phyloP scores from a whole-genome alignment of 2,113 vertebrate genomes.

The Oryctolagus cuniculus region DNA sequence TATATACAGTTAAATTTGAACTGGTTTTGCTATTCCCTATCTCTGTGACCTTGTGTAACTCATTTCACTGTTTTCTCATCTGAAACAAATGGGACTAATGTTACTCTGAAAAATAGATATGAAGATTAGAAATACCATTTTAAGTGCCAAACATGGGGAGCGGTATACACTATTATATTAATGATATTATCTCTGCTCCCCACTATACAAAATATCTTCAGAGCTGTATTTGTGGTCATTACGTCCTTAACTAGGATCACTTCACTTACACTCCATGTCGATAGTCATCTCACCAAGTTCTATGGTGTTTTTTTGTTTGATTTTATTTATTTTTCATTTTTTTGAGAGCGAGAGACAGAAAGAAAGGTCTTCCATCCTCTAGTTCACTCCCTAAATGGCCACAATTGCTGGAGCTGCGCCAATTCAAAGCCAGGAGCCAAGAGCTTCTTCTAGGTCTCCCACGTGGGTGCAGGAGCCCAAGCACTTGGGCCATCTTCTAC shows the following conservation, averaged over 20 bases:
- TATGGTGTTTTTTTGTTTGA: not conserved
- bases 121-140: not conserved
- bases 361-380: too few relatives aligned
- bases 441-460: too few relatives aligned
- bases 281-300: not conserved
- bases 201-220: slow-evolving; percentile 2
- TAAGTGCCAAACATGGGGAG: not conserved
- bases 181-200: not conserved
- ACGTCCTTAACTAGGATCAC: slow-evolving; percentile 8
- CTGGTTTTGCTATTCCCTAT: slow-evolving; percentile 4
- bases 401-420: too few relatives aligned
- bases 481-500: too few relatives aligned
- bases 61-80: slow-evolving; percentile 36
- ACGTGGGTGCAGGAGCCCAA: too few relatives aligned
- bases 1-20: slow-evolving; percentile 29
- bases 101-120: not conserved
- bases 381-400: too few relatives aligned
- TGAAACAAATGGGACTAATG: slow-evolving; percentile 20
- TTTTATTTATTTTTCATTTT: not conserved
- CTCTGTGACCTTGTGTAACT: not conserved
- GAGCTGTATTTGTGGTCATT: not conserved
- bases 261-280: not conserved
- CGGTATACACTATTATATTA: not conserved
- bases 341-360: not conserved
- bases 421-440: too few relatives aligned